These are phyloP conservation scores for Sylvilagus bachmani DNA, from an alignment of 2,113 vertebrate species.

Conservation along the genomic window DNA sequence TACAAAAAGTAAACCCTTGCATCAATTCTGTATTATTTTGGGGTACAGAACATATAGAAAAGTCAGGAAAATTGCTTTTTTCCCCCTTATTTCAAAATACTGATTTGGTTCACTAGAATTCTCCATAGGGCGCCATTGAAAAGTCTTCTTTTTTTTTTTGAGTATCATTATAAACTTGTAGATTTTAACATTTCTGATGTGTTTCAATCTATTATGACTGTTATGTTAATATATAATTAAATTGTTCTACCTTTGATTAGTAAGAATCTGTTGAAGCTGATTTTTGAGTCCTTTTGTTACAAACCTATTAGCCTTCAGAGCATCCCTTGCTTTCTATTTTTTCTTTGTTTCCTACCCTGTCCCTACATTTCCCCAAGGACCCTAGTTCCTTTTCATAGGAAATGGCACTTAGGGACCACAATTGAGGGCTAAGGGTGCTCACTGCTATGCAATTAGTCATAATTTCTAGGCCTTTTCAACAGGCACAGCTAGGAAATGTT, in stretches of 20 bases:
- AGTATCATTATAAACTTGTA: not conserved
- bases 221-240: not conserved
- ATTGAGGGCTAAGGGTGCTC: not conserved
- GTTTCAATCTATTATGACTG: not conserved
- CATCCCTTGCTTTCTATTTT: not conserved
- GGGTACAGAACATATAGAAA: not conserved
- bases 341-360: not conserved
- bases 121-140: not conserved
- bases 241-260: constrained; percentile 25
- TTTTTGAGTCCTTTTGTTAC: not conserved
- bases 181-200: not conserved
- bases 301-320: not conserved
- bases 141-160: not conserved
- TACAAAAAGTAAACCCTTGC: not conserved
- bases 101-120: not conserved
- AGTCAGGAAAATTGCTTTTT: constrained; percentile 9
- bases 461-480: not conserved
- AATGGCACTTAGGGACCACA: not conserved
- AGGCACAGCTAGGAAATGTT: not conserved
- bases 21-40: not conserved
- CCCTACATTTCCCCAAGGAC: not conserved
- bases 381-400: not conserved
- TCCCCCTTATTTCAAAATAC: constrained; percentile 1
- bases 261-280: not conserved
- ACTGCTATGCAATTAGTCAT: not conserved